Base-by-base conservation (phyloP, 1,140 invertebrate species). In the Ostrea edulis region DNA sequence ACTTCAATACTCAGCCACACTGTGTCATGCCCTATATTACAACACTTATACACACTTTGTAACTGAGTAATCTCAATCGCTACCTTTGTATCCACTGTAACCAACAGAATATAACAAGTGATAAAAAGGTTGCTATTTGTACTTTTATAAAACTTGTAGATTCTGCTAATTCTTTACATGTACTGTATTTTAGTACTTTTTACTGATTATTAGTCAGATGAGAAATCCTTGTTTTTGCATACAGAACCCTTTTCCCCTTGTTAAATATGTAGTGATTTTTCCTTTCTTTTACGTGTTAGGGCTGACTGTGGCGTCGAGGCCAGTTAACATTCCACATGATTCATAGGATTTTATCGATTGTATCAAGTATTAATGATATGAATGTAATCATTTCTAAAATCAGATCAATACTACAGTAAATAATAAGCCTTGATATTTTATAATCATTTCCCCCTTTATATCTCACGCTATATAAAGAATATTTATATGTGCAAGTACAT, bases 301-400 rank as follows among this genome's bases (percentile, higher is more conserved):
- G 68, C 68, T 77, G 68, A 77, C 68, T 3, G 68, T 77, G 68
- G 68, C 68, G 35, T 25, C 29, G 68, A 77, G 68, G 68, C 68
- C 68, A 77, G 68, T 77, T 77, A 62, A 77, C 68, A 77, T 77
- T 77, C 68, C 68, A 77, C 25, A 25, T 35, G 68, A 77, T 35
- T 77, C 25, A 77, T 29, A 29, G 25, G 68, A 77, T 77, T 25
- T 8, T 62, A n/a, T 20, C 58, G n/a, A n/a, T 62, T 77, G 8
- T 77, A 77, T 77, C 5, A 25, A 77, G 68, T 77, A 77, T 77
- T 77, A 77, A 35, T 35, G 12, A 29, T 77, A 29, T 77, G 68
- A 22, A 35, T 77, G 29, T 77, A 77, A 77, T 77, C 68, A 77
- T 77, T 77, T 25, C 12, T 25, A 71, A 35, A 35, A 35, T 14